Evolutionary conservation across 2,113 vertebrate genomes (phyloP).

Genomic region (Speoplatyrhinus poulsoni): DNA sequence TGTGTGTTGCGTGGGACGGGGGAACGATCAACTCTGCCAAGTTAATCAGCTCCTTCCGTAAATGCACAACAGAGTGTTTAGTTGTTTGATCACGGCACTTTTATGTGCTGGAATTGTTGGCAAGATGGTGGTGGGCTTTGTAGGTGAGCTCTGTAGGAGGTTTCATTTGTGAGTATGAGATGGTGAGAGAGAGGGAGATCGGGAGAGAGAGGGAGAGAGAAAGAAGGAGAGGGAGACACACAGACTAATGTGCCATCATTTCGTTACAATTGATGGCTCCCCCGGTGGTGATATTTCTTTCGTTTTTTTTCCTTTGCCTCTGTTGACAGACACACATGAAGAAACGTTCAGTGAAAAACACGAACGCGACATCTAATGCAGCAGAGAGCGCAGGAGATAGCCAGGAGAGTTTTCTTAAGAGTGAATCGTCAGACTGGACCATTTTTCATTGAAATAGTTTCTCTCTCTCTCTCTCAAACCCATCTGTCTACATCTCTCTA

Average conservation of each 20-base stretch:
- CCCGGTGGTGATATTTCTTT: not conserved
- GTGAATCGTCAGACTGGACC: conserved; percentile 30
- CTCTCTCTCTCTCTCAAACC: conserved; percentile 17
- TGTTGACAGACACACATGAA: conserved; percentile 24
- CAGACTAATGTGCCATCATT: conserved; percentile 1
- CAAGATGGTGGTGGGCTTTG: not conserved
- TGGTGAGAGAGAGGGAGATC: not conserved
- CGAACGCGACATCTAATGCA: conserved; percentile 33
- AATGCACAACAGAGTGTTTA: conserved; percentile 26
- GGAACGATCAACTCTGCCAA: conserved; percentile 12
- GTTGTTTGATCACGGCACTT: conserved; percentile 24
- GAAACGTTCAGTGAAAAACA: conserved; percentile 9
- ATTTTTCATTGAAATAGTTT: conserved; percentile 40
- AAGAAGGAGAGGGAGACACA: conserved; percentile 1
- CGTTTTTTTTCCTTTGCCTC: conserved; percentile 16
- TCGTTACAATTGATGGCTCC: conserved; percentile 2
- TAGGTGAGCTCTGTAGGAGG: conserved; percentile 10
- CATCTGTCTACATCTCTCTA: conserved; percentile 1
- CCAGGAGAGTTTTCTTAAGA: conserved; percentile 58
- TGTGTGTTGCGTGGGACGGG: conserved; percentile 13
- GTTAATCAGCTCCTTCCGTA: conserved; percentile 17
- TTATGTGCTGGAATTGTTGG: conserved; percentile 18
- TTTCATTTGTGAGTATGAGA: conserved; percentile 14
- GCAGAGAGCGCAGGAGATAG: conserved; percentile 44
- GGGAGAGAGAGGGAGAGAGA: conserved; percentile 9